Percentiles rank a stretch among this genome's conserved stretches.
phyloP scores from a whole-genome alignment of 2,888 invertebrate genomes.

The Acleris sparsana region DNA sequence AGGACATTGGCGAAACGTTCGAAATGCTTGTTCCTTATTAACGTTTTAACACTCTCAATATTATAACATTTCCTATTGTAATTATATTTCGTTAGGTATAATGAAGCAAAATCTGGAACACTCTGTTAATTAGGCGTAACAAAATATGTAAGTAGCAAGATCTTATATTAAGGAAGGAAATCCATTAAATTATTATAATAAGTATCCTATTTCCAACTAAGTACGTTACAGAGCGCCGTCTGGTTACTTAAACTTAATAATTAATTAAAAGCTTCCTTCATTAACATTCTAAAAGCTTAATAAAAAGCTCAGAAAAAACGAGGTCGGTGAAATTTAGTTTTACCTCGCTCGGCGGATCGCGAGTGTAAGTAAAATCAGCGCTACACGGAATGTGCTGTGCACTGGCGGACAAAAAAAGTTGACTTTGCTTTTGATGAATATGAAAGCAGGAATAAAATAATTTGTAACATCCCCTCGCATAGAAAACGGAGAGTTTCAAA shows the following conservation, averaged over 20 bases:
- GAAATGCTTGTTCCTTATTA: too few relatives aligned
- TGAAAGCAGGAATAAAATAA: too few relatives aligned
- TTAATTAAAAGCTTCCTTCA: constrained; percentile 31
- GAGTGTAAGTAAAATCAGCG: constrained; percentile 24
- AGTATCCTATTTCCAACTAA: constrained; percentile 13
- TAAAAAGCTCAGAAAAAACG: constrained; percentile 24
- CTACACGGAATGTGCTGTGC: constrained; percentile 1
- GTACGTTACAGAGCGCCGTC: constrained; percentile 11
- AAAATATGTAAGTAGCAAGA: constrained; percentile 5
- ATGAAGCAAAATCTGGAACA: not conserved
- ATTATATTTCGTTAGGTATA: not conserved
- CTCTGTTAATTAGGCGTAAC: not conserved
- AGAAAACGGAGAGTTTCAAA: too few relatives aligned
- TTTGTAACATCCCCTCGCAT: too few relatives aligned
- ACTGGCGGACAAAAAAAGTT: constrained; percentile 16
- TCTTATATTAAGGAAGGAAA: not conserved
- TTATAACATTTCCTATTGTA: not conserved
- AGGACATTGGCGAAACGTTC: too few relatives aligned
- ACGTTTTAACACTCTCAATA: not conserved
- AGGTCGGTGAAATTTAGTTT: constrained; percentile 25
- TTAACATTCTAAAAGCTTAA: constrained; percentile 21
- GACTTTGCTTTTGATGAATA: too few relatives aligned
- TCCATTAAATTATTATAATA: constrained; percentile 26
- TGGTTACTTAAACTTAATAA: constrained; percentile 29
- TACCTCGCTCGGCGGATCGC: constrained; percentile 23